A percentile compares a stretch with the other conserved stretches of the same genome.
These are phyloP conservation scores for Smithornis capensis DNA, from an alignment of 2,113 vertebrate species.

Conservation along the genomic window DNA sequence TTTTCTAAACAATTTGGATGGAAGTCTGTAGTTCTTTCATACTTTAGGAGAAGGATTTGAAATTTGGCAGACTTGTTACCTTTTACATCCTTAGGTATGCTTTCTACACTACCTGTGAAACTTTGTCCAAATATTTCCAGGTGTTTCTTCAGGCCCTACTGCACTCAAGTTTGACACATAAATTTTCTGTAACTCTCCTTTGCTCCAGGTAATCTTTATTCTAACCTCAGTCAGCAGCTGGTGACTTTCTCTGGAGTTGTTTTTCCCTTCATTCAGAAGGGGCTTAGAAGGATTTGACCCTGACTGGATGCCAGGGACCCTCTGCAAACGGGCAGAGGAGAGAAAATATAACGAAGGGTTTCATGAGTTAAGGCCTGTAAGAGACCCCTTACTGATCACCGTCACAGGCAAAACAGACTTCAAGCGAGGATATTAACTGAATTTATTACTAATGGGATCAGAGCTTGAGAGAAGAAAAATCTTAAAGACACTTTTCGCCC, in stretches of 20 bases:
- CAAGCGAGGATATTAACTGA: no score
- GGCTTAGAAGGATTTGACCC: not conserved
- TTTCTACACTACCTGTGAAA: not conserved
- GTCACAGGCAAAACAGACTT: no score
- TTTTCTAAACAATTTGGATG: not conserved
- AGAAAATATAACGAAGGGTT: no score
- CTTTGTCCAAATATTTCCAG: not conserved
- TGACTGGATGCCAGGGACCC: no score
- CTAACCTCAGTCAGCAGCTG: accelerated
- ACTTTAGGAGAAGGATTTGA: not conserved
- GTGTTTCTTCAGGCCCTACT: not conserved
- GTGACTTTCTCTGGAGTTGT: not conserved
- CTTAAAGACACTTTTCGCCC: no score
- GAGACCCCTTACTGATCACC: no score
- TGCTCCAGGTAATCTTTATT: not conserved
- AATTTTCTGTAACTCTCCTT: not conserved
- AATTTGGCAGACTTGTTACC: not conserved
- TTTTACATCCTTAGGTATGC: not conserved
- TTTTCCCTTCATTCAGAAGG: not conserved
- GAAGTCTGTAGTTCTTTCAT: not conserved
- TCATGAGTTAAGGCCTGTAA: no score
- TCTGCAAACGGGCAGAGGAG: no score
- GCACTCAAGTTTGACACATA: not conserved
- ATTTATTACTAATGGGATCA: no score
- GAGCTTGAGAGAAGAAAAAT: no score